Evolutionary conservation across 2,888 invertebrate genomes (phyloP).

Genomic region (Caradrina clavipalpis): DNA sequence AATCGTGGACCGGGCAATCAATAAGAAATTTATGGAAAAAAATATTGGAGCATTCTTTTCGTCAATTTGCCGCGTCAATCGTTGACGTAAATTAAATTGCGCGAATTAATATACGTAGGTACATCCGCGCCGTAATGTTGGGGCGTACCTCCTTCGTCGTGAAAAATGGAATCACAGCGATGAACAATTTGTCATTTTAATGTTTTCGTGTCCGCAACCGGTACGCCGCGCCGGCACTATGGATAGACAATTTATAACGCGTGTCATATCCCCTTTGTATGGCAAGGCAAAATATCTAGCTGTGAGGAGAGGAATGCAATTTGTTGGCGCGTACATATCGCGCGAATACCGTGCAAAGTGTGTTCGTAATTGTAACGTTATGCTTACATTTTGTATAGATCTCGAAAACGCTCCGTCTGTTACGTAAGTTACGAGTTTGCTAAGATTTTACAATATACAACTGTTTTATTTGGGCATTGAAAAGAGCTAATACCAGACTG

Average conservation of each 20-base stretch:
- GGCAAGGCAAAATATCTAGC: slow-evolving; percentile 73
- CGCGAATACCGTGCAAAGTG: slow-evolving; percentile 67
- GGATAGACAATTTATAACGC: slow-evolving; percentile 81
- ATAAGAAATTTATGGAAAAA: slow-evolving; percentile 69
- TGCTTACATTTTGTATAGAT: slow-evolving; percentile 35
- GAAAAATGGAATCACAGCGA: slow-evolving; percentile 85
- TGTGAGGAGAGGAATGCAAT: slow-evolving; percentile 76
- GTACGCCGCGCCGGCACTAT: slow-evolving; percentile 71
- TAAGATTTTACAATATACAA: slow-evolving; percentile 10
- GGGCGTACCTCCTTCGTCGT: slow-evolving; percentile 76
- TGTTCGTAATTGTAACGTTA: slow-evolving; percentile 62
- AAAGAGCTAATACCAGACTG: too few species aligned
- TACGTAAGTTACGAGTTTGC: slow-evolving; percentile 11
- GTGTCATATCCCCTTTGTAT: slow-evolving; percentile 78
- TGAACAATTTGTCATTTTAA: slow-evolving; percentile 87
- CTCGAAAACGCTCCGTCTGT: slow-evolving; percentile 11
- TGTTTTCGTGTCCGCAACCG: slow-evolving; percentile 81
- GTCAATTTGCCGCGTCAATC: slow-evolving; percentile 70
- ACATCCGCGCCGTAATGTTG: slow-evolving; percentile 65
- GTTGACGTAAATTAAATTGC: slow-evolving; percentile 73
- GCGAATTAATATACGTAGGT: slow-evolving; percentile 74
- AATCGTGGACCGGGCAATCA: slow-evolving; percentile 64
- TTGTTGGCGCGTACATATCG: slow-evolving; percentile 72
- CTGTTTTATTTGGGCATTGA: too few species aligned
- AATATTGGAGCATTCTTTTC: slow-evolving; percentile 68